Percentiles rank a stretch among this genome's conserved stretches.
These are phyloP conservation scores for Pygoscelis antarcticus DNA, from an alignment of 2,113 vertebrate genomes.

Conservation along the genomic window DNA sequence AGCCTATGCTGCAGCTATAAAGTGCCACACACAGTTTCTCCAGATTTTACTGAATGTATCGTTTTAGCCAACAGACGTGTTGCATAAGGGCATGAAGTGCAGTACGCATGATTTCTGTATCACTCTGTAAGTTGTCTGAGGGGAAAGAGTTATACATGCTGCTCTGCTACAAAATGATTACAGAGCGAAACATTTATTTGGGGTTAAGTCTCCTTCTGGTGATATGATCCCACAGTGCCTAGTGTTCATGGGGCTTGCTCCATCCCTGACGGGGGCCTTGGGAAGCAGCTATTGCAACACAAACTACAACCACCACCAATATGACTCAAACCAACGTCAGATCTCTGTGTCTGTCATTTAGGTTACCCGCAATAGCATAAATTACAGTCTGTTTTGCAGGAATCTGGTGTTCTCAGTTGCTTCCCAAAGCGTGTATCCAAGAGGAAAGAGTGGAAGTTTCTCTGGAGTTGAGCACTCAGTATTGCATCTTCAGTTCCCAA, in stretches of 20 bases:
- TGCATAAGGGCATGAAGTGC: neutral
- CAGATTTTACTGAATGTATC: neutral
- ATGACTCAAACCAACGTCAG: neutral
- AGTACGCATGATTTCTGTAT: neutral
- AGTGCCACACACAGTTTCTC: neutral
- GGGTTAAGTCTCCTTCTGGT: neutral
- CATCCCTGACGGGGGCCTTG: neutral
- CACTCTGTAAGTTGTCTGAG: neutral
- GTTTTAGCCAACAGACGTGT: accelerated
- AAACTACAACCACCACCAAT: neutral
- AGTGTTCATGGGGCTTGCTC: neutral
- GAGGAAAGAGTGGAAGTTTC: neutral
- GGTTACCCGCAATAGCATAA: accelerated
- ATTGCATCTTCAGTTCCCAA: neutral
- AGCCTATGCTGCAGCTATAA: no score
- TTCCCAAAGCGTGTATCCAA: neutral
- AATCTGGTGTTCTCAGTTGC: neutral
- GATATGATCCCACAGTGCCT: neutral
- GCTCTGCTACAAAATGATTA: neutral
- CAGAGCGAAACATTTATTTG: neutral
- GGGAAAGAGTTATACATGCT: no score
- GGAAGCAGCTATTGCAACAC: neutral
- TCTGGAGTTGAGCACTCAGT: neutral
- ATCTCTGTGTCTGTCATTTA: neutral
- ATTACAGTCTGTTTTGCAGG: neutral